Evolutionary conservation across 37 sponge, comb jelly and placozoan species (phyloP).

Genomic region (Mnemiopsis leidyi): DNA sequence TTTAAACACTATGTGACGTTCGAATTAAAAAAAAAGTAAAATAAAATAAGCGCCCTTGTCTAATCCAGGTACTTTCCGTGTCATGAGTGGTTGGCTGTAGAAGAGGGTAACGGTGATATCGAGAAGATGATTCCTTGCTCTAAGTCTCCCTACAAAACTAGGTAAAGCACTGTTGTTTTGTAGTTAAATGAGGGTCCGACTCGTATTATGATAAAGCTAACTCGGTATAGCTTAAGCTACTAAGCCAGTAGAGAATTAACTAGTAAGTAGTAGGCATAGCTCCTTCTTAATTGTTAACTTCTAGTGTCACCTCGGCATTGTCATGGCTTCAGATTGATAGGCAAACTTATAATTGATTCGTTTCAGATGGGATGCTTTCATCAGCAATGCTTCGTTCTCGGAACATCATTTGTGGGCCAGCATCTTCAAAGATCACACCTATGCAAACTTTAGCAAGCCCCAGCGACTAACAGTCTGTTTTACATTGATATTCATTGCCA

Average conservation of each 20-base stretch:
- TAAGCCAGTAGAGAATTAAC: too few relatives aligned
- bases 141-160: constrained; percentile 56
- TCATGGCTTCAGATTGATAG: too few relatives aligned
- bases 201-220: too few relatives aligned
- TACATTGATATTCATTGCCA: constrained; percentile 31
- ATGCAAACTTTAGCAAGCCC: constrained; percentile 49
- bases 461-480: constrained; percentile 37
- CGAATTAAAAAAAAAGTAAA: too few relatives aligned
- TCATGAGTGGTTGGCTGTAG: constrained; percentile 63
- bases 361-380: constrained; percentile 56
- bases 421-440: constrained; percentile 56
- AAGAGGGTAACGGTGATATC: constrained; percentile 26
- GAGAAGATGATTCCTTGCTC: constrained; percentile 51
- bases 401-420: constrained; percentile 59
- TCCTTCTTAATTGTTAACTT: too few relatives aligned
- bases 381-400: constrained; percentile 44
- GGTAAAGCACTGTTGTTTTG: too few relatives aligned
- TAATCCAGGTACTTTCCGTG: constrained; percentile 60
- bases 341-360: not conserved
- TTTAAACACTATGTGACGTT: too few relatives aligned
- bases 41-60: too few relatives aligned
- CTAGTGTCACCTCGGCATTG: too few relatives aligned
- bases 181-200: too few relatives aligned
- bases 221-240: too few relatives aligned
- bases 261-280: too few relatives aligned